Conservation (phyloP, 2,113 vertebrate species). For the Chaetorhynchus papuensis region DNA sequence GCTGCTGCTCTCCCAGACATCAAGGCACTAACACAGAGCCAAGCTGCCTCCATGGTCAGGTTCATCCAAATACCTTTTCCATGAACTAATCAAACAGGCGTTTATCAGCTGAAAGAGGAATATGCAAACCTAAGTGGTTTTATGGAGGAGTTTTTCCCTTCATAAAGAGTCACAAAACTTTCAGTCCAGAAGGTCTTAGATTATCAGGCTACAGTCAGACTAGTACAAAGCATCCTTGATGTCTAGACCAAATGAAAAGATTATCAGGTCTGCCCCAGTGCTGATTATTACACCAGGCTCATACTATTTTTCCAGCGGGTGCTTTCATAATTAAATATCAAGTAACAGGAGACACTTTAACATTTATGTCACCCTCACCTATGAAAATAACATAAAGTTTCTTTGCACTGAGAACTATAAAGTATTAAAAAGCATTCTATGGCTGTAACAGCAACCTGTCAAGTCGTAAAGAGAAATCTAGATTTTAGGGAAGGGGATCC, state of each 20-base stretch:
- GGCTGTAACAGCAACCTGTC: not conserved
- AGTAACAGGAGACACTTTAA: constrained; percentile 10
- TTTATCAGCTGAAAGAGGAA: not conserved
- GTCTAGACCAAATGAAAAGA: constrained; percentile 46
- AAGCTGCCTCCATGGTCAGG: not conserved
- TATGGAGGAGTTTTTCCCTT: not conserved
- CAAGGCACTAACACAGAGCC: not conserved
- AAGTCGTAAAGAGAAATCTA: not conserved
- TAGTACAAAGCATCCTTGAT: constrained; percentile 39
- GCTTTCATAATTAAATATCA: constrained; percentile 46
- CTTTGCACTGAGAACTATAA: not conserved
- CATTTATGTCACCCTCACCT: constrained; percentile 17
- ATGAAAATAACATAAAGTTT: not conserved
- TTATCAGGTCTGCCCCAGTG: constrained; percentile 2
- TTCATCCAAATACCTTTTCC: constrained; percentile 7
- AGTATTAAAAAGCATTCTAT: not conserved
- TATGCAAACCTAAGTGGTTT: not conserved
- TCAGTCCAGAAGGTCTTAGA: constrained; percentile 3
- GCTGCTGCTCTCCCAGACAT: not conserved
- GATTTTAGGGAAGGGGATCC: not conserved
- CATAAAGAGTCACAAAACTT: not conserved
- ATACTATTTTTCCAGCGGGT: constrained; percentile 12
- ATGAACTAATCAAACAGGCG: not conserved
- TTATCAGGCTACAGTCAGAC: not conserved
- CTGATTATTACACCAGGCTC: constrained; percentile 24